phyloP scores from a whole-genome alignment of 1,140 invertebrate genomes.

The Subanguina moxae region DNA sequence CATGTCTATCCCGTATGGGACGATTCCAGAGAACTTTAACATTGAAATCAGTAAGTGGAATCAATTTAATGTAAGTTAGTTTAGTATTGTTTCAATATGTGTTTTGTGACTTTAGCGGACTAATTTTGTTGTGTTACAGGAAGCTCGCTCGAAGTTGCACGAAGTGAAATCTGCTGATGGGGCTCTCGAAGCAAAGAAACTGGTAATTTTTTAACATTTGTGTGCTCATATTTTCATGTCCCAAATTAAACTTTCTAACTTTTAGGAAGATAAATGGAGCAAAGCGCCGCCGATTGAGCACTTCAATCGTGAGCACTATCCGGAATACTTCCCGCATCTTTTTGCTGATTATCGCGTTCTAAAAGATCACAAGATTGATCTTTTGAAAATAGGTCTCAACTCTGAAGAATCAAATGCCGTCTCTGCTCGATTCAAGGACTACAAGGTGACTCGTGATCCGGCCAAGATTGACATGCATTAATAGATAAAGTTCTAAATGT shows the following conservation, averaged over 20 bases:
- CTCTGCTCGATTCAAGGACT: too few species aligned
- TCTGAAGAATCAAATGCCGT: neutral
- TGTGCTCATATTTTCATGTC: too few species aligned
- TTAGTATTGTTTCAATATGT: neutral
- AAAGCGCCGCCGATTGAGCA: slow-evolving; percentile 58
- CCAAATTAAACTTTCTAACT: slow-evolving; percentile 8
- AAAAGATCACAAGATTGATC: neutral
- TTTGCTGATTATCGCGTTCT: neutral
- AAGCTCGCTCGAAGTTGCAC: slow-evolving; percentile 52
- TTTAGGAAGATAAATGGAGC: slow-evolving; percentile 55
- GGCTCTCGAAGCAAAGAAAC: slow-evolving; percentile 55
- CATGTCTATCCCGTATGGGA: slow-evolving; percentile 54
- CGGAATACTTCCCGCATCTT: slow-evolving; percentile 9
- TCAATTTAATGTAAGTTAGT: slow-evolving; percentile 48
- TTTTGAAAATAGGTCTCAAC: neutral
- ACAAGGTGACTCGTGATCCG: too few species aligned
- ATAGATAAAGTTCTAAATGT: too few species aligned
- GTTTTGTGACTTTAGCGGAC: neutral
- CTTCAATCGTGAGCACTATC: slow-evolving; percentile 18
- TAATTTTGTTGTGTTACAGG: slow-evolving; percentile 37
- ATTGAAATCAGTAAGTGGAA: slow-evolving; percentile 53
- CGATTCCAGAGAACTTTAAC: slow-evolving; percentile 45
- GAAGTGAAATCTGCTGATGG: slow-evolving; percentile 52
- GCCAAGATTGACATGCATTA: too few species aligned
- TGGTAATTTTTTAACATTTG: slow-evolving; percentile 14